phyloP scores from a whole-genome alignment of 2,113 vertebrate species.

The Malurus alboscapulatus region DNA sequence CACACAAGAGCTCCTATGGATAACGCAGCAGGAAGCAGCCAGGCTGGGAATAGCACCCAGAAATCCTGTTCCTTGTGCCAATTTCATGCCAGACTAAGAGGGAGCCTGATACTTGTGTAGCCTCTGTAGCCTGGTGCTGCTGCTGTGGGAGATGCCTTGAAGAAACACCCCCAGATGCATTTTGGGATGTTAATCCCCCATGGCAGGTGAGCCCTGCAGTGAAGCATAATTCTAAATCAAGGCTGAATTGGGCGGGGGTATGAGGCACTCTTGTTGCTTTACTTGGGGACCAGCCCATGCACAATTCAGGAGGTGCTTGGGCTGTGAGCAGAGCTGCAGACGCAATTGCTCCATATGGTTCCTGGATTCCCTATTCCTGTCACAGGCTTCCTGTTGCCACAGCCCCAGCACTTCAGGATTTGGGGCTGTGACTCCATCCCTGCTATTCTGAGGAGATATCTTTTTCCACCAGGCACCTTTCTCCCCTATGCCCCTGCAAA shows the following conservation, averaged over 20 bases:
- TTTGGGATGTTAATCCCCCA: neutral
- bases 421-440: neutral
- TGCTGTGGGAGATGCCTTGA: neutral
- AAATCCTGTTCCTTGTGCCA: neutral
- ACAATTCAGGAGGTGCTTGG: neutral
- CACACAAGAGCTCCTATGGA: neutral
- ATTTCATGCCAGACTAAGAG: neutral
- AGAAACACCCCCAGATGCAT: fast-evolving
- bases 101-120: neutral
- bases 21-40: neutral
- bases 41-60: neutral
- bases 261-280: neutral
- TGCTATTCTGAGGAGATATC: neutral
- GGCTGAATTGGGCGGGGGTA: neutral
- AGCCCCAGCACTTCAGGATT: neutral
- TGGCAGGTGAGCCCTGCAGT: fast-evolving
- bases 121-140: neutral
- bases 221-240: neutral
- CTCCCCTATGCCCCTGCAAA: neutral
- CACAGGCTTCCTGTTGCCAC: fast-evolving
- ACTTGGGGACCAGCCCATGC: neutral
- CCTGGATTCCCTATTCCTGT: neutral
- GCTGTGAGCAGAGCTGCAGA: neutral
- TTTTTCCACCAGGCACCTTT: neutral
- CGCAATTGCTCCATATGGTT: fast-evolving